Percentiles rank a stretch among this genome's conserved stretches.
phyloP scores from a whole-genome alignment of 2,888 invertebrate species.

The Tiphia femorata region DNA sequence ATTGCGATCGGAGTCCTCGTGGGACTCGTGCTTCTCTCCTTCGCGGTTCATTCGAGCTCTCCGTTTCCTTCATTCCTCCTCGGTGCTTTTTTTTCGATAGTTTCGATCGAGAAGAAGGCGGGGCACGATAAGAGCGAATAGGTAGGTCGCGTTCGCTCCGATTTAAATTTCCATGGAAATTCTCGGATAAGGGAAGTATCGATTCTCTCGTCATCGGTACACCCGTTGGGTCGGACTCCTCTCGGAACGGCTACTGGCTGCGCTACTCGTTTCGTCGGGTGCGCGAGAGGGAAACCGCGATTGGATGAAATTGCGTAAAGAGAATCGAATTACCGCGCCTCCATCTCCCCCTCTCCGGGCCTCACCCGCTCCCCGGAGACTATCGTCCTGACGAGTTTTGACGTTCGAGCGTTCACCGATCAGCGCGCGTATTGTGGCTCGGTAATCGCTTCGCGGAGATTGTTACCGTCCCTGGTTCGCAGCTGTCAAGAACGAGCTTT shows the following conservation, averaged over 20 bases:
- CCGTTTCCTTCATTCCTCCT: not conserved
- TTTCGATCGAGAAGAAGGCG: too few species aligned
- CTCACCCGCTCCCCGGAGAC: too few species aligned
- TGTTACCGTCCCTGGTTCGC: too few species aligned
- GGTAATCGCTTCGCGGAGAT: too few species aligned
- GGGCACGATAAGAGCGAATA: too few species aligned
- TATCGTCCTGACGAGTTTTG: too few species aligned
- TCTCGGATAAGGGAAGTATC: not conserved
- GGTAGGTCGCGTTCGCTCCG: conserved; percentile 7
- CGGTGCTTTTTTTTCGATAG: too few species aligned
- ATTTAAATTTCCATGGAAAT: not conserved
- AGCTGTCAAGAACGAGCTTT: too few species aligned
- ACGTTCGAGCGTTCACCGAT: too few species aligned
- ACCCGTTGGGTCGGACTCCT: conserved; percentile 33
- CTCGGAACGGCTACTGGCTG: conserved; percentile 12
- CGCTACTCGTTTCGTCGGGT: conserved; percentile 23
- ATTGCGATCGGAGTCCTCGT: conserved; percentile 20
- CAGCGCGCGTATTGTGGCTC: too few species aligned
- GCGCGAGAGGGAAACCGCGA: conserved; percentile 38
- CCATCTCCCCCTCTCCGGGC: too few species aligned
- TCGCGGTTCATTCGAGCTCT: not conserved
- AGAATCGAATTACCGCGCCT: conserved; percentile 50
- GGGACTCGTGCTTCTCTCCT: not conserved
- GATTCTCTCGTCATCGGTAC: conserved; percentile 19
- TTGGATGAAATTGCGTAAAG: conserved; percentile 52